Base-by-base conservation (phyloP, 2,797 vertebrate genomes). In the Melanotaenia parkinsoni region DNA sequence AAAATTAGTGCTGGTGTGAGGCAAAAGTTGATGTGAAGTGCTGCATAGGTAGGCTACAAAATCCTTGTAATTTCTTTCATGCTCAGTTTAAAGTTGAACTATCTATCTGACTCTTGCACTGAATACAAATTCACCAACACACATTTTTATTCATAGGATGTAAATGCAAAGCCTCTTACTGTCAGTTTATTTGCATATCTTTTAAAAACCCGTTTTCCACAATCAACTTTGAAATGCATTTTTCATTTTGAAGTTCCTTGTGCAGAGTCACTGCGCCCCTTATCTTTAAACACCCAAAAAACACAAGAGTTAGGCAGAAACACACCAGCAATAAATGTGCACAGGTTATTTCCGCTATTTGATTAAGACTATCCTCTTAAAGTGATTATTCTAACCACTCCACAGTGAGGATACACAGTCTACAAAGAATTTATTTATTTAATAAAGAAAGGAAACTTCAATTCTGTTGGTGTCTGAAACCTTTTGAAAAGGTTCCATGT, bases 101-200 rank as follows among this genome's bases (percentile, higher is more conserved):
- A 85, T 74, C 63, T 22, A 22, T 30, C 58, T 58, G 72, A 61
- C 69, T 54, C 65, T 62, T 22, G 33, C 13, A 32, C 70, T n/a
- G 79, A 86, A 88, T 82, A 82, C 76, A 68, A 86, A 88, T 74
- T 85, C 66, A 63, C 77, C 64, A 82, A 64, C 38, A 58, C 35
- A 60, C 51, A 51, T 72, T 72, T 58, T 60, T 65, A 87, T 82
- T 83, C 82, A 77, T 69, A 57, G 59, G 6, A 59, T 30, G 58
- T 69, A 82, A 88, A 86, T 76, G 81, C 77, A 91, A 92, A 88
- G 75, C 89, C 83, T 88, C 88, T 89, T 82, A 90, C 69, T 68
- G 81, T 74, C 69, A 67, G 47, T 75, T 79, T 76, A 86, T 89
- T 90, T 91, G 78, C 90, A 91, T 92, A 89, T 93, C 77, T 81